Evolutionary conservation across 2,888 invertebrate genomes (phyloP), one percentile per base, ranked within the genome.

Genomic region (Rapana venosa): DNA sequence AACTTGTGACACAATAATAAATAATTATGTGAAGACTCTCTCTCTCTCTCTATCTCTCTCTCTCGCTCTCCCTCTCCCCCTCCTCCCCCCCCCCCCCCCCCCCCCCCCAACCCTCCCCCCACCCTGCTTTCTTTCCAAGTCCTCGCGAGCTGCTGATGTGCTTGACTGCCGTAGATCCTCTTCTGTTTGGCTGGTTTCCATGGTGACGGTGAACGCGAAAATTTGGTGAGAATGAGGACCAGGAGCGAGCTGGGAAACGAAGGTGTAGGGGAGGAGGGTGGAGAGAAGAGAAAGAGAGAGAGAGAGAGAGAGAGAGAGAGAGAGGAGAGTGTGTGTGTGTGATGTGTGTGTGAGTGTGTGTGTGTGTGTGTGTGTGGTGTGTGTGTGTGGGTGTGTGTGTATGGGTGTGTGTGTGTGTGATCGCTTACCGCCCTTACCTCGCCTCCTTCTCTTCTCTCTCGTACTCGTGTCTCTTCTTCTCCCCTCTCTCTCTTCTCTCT

Each of bases 111-210:
- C 81, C 77, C 26, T 30, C 77, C 13, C 77, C n/a, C 26, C 77
- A 1, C 30, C 2, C 77, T 5, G 4, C n/a, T 30, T 30, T 77
- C 81, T 5, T 47, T 47, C 81, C 58, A 5, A 47, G 17, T 5
- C 84, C 56, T n/a, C 58, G 20, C 30, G 30, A 17, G n/a, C 84
- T 30, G 47, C 84, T 84, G 84, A 84, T 84, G 84, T 84, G 84
- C 84, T 30, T 84, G 47, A n/a, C 56, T 84, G 84, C 58, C 58
- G 47, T 58, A 35, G 84, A 84, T 84, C 84, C 83, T 47, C 58
- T 84, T 47, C 58, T 84, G 84, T 84, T 84, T 84, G 84, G 22
- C 26, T 47, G n/a, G 84, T 84, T 84, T 84, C 84, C 84, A 84
- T 84, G 84, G 84, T 84, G 84, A 84, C 47, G 47, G 26, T 56